Evolutionary conservation across 2,797 vertebrate species (phyloP), one percentile per base, ranked within the genome.

Genomic region (Gymnothorax javanicus): DNA sequence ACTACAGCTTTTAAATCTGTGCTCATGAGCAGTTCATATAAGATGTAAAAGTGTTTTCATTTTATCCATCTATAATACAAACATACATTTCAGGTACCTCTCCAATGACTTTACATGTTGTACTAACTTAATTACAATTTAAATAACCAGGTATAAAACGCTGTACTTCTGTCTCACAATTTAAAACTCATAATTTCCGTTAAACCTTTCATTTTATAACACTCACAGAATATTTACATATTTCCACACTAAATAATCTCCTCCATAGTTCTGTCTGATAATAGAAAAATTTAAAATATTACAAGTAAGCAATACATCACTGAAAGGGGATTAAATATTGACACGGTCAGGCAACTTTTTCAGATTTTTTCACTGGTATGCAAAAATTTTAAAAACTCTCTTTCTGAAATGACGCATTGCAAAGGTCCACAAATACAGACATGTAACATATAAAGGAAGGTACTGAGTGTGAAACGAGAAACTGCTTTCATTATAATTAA

Each of bases 1-100:
- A 94, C 92, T 89, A 94, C 91, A 92, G 92, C 89, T 92, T 93
- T 91, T 93, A 91, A 92, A 93, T 91, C 90, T 93, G 17, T 79
- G 33, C 33, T 79, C 15, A 79, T 75, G 43, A 52, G 54, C 7
- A 20, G 52, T 79, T 79, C 73, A 77, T 50, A 79, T 23, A 50
- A 8, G 43, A 52, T 33, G 7, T 52, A 52, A 8, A 52, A 79
- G 50, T 79, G 75, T 20, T 54, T 15, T 5, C 50, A 17, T 69
- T 27, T 79, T 43, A 20, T 52, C 75, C 75, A 79, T 79, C 17
- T 79, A 79, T 33, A 79, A 79, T 79, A 54, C 33, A 79, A 79
- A 52, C 75, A 79, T 79, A 52, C 75, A 43, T 54, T 52, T 79
- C 43, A 79, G 75, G 43, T 79, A 54, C 75, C 75, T 79, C 33